These are phyloP conservation scores for Esox lucius DNA, from an alignment of 2,797 vertebrate species.

Conservation along the genomic window DNA sequence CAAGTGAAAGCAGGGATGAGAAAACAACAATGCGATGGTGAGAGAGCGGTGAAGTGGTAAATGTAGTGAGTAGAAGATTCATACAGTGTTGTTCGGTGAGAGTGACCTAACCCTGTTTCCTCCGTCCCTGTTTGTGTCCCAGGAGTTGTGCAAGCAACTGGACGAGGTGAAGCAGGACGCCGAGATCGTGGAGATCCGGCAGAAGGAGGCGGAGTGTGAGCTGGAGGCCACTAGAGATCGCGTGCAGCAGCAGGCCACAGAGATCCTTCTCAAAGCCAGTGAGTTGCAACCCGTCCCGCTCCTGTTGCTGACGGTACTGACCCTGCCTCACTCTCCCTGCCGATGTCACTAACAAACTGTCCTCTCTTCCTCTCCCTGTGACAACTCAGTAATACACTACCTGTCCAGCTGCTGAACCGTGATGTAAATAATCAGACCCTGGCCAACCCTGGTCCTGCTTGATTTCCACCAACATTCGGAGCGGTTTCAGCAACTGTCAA, in stretches of 20 bases:
- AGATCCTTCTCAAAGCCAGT: conserved; percentile 99
- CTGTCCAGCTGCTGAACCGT: background rate
- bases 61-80: background rate
- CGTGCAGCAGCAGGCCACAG: conserved; percentile 94
- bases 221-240: conserved; percentile 90
- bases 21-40: background rate
- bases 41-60: background rate
- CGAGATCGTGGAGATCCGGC: conserved; percentile 89
- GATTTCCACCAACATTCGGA: background rate
- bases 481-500: background rate
- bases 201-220: conserved; percentile 94
- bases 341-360: background rate
- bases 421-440: background rate
- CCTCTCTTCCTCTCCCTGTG: background rate
- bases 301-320: background rate
- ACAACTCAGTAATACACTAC: background rate
- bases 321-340: background rate
- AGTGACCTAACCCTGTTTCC: background rate
- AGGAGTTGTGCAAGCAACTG: conserved; percentile 94
- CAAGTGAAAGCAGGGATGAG: background rate
- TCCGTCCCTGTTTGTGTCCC: conserved; percentile 21
- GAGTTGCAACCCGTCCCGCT: conserved; percentile 54
- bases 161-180: conserved; percentile 94
- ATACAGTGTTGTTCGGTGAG: background rate
- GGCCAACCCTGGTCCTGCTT: background rate